Conservation (phyloP, 2,113 vertebrate species). For the Tragelaphus strepsiceros region DNA sequence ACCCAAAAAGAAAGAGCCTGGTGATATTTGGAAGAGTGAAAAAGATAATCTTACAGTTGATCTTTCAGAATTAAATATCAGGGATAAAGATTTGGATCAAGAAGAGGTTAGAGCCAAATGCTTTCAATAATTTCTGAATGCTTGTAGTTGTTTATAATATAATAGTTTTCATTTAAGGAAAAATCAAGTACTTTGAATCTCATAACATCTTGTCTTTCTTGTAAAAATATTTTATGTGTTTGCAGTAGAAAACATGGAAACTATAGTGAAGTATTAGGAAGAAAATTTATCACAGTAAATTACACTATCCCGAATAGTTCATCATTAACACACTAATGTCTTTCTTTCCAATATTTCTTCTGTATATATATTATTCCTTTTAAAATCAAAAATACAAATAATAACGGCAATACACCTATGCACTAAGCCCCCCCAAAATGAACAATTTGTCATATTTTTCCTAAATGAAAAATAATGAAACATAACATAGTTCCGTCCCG, state of each 20-base stretch:
- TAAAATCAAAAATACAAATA: conserved; percentile 3
- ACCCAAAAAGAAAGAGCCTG: conserved; percentile 69
- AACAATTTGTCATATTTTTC: not conserved
- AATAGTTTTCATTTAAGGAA: not conserved
- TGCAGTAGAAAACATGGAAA: not conserved
- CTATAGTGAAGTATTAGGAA: not conserved
- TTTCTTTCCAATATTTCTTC: not conserved
- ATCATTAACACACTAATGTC: not conserved
- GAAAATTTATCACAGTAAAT: not conserved
- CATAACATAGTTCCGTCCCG: not conserved
- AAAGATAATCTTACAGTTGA: conserved; percentile 73
- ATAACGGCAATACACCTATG: not conserved
- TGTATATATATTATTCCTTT: not conserved
- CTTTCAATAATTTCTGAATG: not conserved
- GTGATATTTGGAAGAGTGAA: conserved; percentile 60
- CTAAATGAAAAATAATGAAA: not conserved
- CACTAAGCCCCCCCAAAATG: not conserved
- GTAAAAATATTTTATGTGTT: conserved; percentile 16
- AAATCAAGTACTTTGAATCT: conserved; percentile 12
- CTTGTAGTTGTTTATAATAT: not conserved
- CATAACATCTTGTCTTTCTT: not conserved
- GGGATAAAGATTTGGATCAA: conserved; percentile 84
- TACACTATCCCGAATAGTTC: not conserved
- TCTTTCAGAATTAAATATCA: conserved; percentile 75
- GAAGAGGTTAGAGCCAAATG: conserved; percentile 85